Base-by-base conservation (phyloP, 2,888 invertebrate genomes). In the Keiferia lycopersicella region DNA sequence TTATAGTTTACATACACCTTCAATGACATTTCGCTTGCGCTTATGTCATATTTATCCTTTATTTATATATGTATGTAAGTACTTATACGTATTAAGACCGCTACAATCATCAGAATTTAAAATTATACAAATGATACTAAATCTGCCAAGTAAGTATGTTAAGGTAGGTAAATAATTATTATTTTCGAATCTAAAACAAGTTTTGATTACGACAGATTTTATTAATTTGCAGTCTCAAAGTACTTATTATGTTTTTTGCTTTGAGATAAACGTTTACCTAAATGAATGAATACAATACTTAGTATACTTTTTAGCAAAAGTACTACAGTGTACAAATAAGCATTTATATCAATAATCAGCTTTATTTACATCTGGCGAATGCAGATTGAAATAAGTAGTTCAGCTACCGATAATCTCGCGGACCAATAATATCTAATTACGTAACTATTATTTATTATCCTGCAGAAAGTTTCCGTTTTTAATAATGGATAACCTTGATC, bases 1-100 rank as follows among this genome's bases (percentile, higher is more conserved):
- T 92, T 70, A 91, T 91, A 82, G 88, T 91, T 75, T 91, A 91
- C 80, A 84, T 91, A 75, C 91, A 91, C 74, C 78, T 91, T 66
- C 91, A 89, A 82, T 91, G 90, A 91, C 84, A 80, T 77, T 74
- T 83, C 77, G 88, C 86, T 83, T 86, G 82, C 82, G 87, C 88
- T 87, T 89, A 81, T 89, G 82, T 88, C 79, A 83, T 87, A 80
- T 82, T 86, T 81, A 79, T 83, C 76, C 74, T 41, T 86, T 80
- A 80, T 85, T 64, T 88, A 80, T 87, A 82, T 88, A 82, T 86
- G 82, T 88, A 82, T 87, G 82, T 88, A 82, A 87, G 82, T 88
- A 82, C 87, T 87, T 87, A 86, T 84, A 71, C 79, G 79, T 68
- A 72, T 83, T 70, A 80, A 77, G 79, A 77, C 74, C 73, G 81